These are phyloP conservation scores for Dicrostonyx torquatus DNA, from an alignment of 2,797 vertebrate genomes.

Conservation along the genomic window DNA sequence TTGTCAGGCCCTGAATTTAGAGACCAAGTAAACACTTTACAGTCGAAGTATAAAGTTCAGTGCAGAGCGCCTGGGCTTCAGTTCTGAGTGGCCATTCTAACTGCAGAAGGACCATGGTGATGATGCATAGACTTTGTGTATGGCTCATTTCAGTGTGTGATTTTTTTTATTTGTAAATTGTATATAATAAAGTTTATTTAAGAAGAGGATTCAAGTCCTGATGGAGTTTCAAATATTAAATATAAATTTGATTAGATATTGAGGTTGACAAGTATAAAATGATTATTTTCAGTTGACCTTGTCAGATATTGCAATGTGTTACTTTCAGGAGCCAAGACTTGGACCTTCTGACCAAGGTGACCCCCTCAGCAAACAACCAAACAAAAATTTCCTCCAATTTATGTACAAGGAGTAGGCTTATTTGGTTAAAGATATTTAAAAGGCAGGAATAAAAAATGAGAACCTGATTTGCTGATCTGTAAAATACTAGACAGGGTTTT, in stretches of 20 bases:
- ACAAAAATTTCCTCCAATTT: neutral
- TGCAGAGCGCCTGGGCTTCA: neutral
- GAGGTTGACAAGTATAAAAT: neutral
- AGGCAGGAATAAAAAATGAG: neutral
- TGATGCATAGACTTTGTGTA: neutral
- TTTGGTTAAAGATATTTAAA: neutral
- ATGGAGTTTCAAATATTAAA: slow-evolving; percentile 39
- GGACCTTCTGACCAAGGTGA: slow-evolving; percentile 63
- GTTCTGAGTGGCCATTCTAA: neutral
- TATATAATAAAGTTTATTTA: neutral
- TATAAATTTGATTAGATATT: slow-evolving; percentile 28
- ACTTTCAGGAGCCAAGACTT: slow-evolving; percentile 72
- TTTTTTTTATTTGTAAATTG: neutral
- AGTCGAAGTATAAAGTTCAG: neutral
- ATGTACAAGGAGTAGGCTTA: neutral
- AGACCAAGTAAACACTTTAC: neutral
- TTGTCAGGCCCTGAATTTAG: neutral
- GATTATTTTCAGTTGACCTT: slow-evolving; percentile 48
- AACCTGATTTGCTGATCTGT: slow-evolving; percentile 17
- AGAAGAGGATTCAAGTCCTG: neutral
- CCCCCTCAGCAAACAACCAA: slow-evolving; percentile 60
- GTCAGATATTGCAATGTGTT: neutral
- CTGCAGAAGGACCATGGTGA: neutral
- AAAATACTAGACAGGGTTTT: neutral
- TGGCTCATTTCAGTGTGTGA: neutral